phyloP scores from a whole-genome alignment of 2,888 invertebrate genomes.

The Drosophila recens region DNA sequence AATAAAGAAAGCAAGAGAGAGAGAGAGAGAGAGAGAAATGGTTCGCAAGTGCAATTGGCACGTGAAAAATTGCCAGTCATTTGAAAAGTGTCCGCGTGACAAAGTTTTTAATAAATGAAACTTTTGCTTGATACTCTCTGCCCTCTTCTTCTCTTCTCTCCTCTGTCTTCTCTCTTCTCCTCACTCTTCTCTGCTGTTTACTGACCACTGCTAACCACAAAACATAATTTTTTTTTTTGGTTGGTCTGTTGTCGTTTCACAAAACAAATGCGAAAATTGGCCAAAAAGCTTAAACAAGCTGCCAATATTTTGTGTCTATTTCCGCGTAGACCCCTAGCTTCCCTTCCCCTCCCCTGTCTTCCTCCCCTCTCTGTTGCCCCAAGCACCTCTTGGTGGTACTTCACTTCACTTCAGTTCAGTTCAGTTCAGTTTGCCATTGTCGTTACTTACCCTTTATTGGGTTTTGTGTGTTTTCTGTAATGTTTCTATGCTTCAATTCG shows the following conservation, averaged over 20 bases:
- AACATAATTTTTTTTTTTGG: constrained; percentile 31
- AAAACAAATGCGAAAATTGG: constrained; percentile 70
- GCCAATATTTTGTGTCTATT: constrained; percentile 79
- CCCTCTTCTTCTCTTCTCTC: neutral
- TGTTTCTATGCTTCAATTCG: constrained; percentile 58
- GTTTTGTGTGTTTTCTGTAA: constrained; percentile 62
- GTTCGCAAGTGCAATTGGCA: constrained; percentile 62
- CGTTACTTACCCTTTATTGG: constrained; percentile 79
- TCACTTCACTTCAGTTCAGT: no score
- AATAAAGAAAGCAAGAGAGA: neutral
- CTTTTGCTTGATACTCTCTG: constrained; percentile 51
- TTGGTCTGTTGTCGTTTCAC: constrained; percentile 12
- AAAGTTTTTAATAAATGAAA: constrained; percentile 79
- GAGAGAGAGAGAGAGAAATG: neutral
- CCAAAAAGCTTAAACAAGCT: constrained; percentile 79
- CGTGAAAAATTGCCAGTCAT: constrained; percentile 79
- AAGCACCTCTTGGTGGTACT: constrained; percentile 3
- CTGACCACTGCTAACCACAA: constrained; percentile 67
- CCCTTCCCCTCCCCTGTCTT: neutral
- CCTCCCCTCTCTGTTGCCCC: neutral
- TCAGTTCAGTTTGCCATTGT: constrained; percentile 51
- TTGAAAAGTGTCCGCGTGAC: constrained; percentile 74
- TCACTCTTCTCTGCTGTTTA: neutral
- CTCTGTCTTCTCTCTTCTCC: neutral
- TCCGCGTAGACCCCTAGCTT: constrained; percentile 38